A percentile compares a stretch with the other conserved stretches of the same genome.
Conservation (phyloP, 2,113 vertebrate genomes). For the Mustelus asterias region DNA sequence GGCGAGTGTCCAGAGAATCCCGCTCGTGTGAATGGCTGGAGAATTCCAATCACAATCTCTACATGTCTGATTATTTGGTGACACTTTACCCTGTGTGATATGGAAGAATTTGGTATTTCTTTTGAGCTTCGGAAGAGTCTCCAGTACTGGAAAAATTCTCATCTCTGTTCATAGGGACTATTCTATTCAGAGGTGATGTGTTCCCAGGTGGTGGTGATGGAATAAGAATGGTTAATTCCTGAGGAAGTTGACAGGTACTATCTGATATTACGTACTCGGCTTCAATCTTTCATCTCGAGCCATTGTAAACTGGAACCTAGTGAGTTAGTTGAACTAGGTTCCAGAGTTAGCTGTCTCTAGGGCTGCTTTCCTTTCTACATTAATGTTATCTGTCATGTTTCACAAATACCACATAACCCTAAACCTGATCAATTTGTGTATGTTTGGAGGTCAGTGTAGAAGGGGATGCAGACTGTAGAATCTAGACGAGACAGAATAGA, state of each 20-base stretch:
- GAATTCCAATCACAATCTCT: neutral
- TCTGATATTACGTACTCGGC: neutral
- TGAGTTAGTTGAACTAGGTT: neutral
- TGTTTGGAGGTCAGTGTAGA: neutral
- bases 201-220: neutral
- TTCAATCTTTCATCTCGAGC: neutral
- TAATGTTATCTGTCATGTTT: neutral
- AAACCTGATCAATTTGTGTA: neutral
- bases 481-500: neutral
- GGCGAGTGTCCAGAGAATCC: too few species aligned
- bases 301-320: neutral
- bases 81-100: neutral
- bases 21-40: too few species aligned
- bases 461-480: neutral
- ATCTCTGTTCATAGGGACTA: neutral
- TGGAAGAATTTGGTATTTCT: neutral
- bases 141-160: neutral
- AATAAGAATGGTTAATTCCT: neutral
- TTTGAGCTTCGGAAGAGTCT: neutral
- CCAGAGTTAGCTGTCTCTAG: neutral
- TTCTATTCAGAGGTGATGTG: neutral
- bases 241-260: neutral
- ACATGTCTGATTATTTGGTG: neutral
- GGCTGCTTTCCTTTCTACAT: neutral
- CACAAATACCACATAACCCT: neutral